A percentile compares a stretch with the other conserved stretches of the same genome.
phyloP scores from a whole-genome alignment of 2,113 vertebrate genomes.

The Datnioides undecimradiatus region DNA sequence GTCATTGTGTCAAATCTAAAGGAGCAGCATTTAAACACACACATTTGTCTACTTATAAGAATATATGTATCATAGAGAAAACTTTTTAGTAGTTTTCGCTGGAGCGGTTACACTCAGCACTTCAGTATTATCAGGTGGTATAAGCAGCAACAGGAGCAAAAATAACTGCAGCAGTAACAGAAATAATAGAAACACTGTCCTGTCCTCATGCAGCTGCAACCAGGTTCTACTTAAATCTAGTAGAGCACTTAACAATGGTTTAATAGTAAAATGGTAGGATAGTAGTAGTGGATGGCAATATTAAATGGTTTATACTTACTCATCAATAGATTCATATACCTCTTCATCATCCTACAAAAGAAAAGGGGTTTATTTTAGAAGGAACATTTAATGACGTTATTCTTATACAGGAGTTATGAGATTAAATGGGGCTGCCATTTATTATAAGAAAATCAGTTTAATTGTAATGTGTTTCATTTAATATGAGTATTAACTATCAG shows the following conservation, averaged over 20 bases:
- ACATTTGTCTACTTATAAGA: too few species aligned
- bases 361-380: slow-evolving; percentile 19
- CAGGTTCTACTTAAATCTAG: not conserved
- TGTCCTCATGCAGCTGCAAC: not conserved
- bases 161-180: slow-evolving; percentile 18
- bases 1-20: not conserved
- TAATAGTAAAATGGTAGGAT: not conserved
- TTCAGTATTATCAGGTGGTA: not conserved
- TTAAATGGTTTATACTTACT: slow-evolving; percentile 78
- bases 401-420: not conserved
- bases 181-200: not conserved
- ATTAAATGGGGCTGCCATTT: not conserved
- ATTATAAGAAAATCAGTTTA: not conserved
- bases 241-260: not conserved
- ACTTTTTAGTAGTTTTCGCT: not conserved
- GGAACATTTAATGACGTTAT: too few species aligned
- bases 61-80: not conserved
- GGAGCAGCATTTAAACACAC: too few species aligned
- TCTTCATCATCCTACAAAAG: slow-evolving; percentile 78
- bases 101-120: not conserved
- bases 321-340: slow-evolving; percentile 82
- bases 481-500: not conserved
- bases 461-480: not conserved
- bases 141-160: not conserved
- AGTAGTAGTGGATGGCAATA: too few species aligned